Evolutionary conservation across 2,113 vertebrate species (phyloP).

Genomic region (Dendropsophus ebraccatus): DNA sequence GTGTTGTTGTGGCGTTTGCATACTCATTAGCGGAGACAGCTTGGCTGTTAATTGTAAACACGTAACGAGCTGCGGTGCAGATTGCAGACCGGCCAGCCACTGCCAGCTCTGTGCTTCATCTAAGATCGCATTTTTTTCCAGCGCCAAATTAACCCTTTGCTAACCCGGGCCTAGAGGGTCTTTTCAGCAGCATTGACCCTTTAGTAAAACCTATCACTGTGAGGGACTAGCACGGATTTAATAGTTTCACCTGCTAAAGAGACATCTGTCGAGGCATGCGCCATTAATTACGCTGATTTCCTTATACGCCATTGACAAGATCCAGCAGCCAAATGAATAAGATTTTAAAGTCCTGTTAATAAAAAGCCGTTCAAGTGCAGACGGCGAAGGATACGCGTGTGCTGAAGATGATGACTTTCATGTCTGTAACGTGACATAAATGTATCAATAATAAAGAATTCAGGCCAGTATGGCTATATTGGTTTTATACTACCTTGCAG

Average conservation of each 20-base stretch:
- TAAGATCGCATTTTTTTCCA: slow-evolving; percentile 42
- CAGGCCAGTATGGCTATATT: slow-evolving; percentile 15
- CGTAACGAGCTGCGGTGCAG: slow-evolving; percentile 55
- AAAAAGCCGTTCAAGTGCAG: slow-evolving; percentile 15
- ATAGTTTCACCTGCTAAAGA: slow-evolving; percentile 46
- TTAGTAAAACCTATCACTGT: background rate
- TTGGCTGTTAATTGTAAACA: slow-evolving; percentile 60
- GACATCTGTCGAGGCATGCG: slow-evolving; percentile 21
- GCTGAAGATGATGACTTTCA: background rate
- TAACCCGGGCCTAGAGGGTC: background rate
- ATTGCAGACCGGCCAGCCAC: slow-evolving; percentile 48
- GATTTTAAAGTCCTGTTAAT: slow-evolving; percentile 31
- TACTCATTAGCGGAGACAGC: slow-evolving; percentile 58
- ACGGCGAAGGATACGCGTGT: background rate
- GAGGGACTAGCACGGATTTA: background rate
- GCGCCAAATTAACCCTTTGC: slow-evolving; percentile 34
- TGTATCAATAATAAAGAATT: slow-evolving; percentile 26
- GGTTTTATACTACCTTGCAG: slow-evolving; percentile 21
- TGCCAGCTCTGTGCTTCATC: slow-evolving; percentile 51
- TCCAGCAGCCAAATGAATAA: slow-evolving; percentile 36
- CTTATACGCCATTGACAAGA: slow-evolving; percentile 13
- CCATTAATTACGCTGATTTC: slow-evolving; percentile 32
- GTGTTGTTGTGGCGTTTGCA: slow-evolving; percentile 45
- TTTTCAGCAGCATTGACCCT: background rate
- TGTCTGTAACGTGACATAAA: slow-evolving; percentile 6